phyloP scores from a whole-genome alignment of 1,140 invertebrate species.

The Zaprionus kolodkinae region DNA sequence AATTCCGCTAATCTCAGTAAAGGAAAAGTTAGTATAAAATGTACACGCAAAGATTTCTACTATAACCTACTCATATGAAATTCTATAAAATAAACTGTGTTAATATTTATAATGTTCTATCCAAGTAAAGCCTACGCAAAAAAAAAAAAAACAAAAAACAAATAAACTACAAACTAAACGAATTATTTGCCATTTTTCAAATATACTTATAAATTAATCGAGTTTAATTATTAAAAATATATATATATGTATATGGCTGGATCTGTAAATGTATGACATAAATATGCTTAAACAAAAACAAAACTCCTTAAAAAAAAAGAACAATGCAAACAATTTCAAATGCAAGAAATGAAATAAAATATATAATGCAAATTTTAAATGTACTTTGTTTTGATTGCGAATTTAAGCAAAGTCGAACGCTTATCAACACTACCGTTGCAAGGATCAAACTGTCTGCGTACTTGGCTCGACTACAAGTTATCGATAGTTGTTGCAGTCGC shows the following conservation, averaged over 20 bases:
- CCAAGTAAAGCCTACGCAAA: slow-evolving; percentile 46
- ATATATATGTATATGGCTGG: slow-evolving; percentile 66
- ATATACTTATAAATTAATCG: slow-evolving; percentile 51
- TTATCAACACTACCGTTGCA: not conserved
- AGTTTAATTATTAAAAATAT: slow-evolving; percentile 59
- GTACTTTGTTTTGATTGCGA: slow-evolving; percentile 5
- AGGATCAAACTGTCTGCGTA: not conserved
- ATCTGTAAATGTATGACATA: slow-evolving; percentile 72
- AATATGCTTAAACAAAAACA: slow-evolving; percentile 50
- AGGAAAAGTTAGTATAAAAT: slow-evolving; percentile 11
- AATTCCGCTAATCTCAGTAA: slow-evolving; percentile 54
- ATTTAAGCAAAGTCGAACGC: not conserved
- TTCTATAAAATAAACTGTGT: slow-evolving; percentile 65
- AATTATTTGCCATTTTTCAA: slow-evolving; percentile 67
- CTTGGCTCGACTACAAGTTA: not conserved
- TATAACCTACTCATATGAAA: slow-evolving; percentile 23
- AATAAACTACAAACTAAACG: slow-evolving; percentile 36
- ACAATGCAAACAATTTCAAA: slow-evolving; percentile 46
- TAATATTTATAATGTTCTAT: slow-evolving; percentile 70
- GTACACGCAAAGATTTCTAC: slow-evolving; percentile 13
- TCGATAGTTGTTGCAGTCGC: not conserved
- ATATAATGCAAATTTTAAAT: slow-evolving; percentile 37
- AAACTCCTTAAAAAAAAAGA: slow-evolving; percentile 28
- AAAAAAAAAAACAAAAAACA: slow-evolving; percentile 15
- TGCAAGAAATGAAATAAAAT: slow-evolving; percentile 51